These are phyloP conservation scores for Charanyca ferruginea DNA, from an alignment of 2,888 invertebrate species.

Conservation along the genomic window DNA sequence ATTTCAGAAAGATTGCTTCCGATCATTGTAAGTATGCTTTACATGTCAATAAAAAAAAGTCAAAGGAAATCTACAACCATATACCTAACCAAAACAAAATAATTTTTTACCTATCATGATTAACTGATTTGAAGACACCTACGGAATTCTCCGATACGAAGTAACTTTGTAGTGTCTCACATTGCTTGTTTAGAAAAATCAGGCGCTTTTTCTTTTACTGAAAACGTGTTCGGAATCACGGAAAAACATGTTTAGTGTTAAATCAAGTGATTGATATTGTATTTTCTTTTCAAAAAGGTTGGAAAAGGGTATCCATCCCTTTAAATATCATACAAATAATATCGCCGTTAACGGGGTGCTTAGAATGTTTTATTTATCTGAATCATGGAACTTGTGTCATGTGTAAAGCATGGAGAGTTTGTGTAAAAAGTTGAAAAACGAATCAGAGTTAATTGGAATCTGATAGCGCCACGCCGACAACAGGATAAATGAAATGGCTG, in stretches of 20 bases:
- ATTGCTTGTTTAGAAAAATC: conserved; percentile 61
- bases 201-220: conserved; percentile 58
- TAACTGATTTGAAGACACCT: conserved; percentile 37
- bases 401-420: too few species aligned
- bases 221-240: conserved; percentile 56
- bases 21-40: too few species aligned
- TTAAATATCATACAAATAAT: conserved; percentile 1
- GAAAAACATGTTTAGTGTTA: conserved; percentile 29
- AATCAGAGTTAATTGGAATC: conserved; percentile 12
- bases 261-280: conserved; percentile 27
- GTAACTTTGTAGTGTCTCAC: conserved; percentile 33
- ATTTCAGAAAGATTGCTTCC: too few species aligned
- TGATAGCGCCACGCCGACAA: conserved; percentile 8
- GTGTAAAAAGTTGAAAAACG: background rate
- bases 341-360: background rate
- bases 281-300: conserved; percentile 15
- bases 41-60: too few species aligned
- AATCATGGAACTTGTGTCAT: background rate
- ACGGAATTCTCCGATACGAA: conserved; percentile 15
- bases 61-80: background rate
- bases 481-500: conserved; percentile 24
- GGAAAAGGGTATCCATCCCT: background rate
- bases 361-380: background rate
- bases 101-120: conserved; percentile 1
- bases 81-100: background rate